Conservation (phyloP, 1,140 invertebrate species). For the Zaprionus lachaisei region DNA sequence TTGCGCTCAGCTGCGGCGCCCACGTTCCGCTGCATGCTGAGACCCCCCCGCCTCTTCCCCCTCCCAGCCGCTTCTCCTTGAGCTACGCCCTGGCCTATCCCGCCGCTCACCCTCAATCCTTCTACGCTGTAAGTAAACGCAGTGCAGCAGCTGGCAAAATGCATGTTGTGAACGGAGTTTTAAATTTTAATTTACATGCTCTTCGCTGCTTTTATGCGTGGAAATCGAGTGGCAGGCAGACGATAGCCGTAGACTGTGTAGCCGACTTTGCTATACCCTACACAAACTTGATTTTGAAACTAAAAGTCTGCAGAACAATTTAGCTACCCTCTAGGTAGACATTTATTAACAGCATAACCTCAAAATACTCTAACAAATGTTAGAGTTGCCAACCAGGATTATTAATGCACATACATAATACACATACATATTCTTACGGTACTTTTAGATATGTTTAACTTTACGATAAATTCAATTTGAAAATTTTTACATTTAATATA, state of each 20-base stretch:
- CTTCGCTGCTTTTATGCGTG: constrained; percentile 22
- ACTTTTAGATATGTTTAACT: too few relatives aligned
- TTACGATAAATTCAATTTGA: too few relatives aligned
- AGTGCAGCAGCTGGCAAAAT: constrained; percentile 59
- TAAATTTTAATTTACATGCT: constrained; percentile 71
- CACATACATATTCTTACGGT: too few relatives aligned
- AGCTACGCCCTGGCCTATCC: background rate
- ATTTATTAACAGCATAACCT: too few relatives aligned
- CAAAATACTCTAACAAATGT: too few relatives aligned
- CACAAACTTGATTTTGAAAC: background rate
- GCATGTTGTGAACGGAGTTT: constrained; percentile 71
- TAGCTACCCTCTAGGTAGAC: too few relatives aligned
- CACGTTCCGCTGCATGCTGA: constrained; percentile 14
- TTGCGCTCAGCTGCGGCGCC: constrained; percentile 29
- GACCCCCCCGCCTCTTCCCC: background rate
- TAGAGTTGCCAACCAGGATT: too few relatives aligned
- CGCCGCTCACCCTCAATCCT: constrained; percentile 17
- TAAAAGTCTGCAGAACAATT: too few relatives aligned
- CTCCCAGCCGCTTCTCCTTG: background rate
- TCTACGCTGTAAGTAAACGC: constrained; percentile 51
- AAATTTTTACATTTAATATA: too few relatives aligned
- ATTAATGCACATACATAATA: too few relatives aligned
- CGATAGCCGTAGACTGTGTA: background rate
- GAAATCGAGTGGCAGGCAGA: background rate
- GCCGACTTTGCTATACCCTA: constrained; percentile 2